Base-by-base conservation (phyloP, 2,888 invertebrate genomes). In the Eretmocerus hayati region DNA sequence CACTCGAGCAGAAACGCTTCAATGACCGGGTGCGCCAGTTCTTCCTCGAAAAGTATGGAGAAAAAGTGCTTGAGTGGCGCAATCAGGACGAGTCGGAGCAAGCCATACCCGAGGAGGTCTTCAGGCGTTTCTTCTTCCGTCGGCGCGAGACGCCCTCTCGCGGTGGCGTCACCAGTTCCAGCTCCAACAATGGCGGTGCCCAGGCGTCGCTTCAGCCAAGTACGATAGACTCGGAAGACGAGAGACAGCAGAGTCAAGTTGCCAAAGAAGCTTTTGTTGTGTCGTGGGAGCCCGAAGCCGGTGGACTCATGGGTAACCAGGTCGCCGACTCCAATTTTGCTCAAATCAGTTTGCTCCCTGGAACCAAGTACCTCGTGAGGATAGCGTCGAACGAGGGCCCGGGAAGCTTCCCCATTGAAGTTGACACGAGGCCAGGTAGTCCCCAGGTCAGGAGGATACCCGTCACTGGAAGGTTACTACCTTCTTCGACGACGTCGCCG, bases 301-400 rank as follows among this genome's bases (percentile, higher is more conserved):
- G 71, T 0, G 70, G 71, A 9, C 55, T 69, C 4, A 70, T 66
- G 66, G 71, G 71, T 13, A 71, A 71, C 42, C 71, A 70, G 48
- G 68, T 69, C 1, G 64, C 69, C 1, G 69, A 71, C 22, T 60
- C 64, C 3, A 64, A 63, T 32, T 60, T 56, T 0, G 69, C 69
- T 0, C 69, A 71, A 48, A 71, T 71, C 35, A 69, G 69, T 15
- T 55, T 71, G n/a, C 56, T 67, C 0, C 67, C 69, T 1, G 69
- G 69, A 1, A 64, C 63, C 3, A 70, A 65, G 44, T 71, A 71
- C 48, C 65, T 66, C 23, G 67, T 70, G 3, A 61, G 71, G 42
- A 62, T 71, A 31, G 68, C 71, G 0, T 69, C 69, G 4, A 66
- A 69, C 52, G 66, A 70, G 6, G 71, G 70, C 0, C 71, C 70